phyloP scores from a whole-genome alignment of 2,888 invertebrate genomes.

The Carabus problematicus region DNA sequence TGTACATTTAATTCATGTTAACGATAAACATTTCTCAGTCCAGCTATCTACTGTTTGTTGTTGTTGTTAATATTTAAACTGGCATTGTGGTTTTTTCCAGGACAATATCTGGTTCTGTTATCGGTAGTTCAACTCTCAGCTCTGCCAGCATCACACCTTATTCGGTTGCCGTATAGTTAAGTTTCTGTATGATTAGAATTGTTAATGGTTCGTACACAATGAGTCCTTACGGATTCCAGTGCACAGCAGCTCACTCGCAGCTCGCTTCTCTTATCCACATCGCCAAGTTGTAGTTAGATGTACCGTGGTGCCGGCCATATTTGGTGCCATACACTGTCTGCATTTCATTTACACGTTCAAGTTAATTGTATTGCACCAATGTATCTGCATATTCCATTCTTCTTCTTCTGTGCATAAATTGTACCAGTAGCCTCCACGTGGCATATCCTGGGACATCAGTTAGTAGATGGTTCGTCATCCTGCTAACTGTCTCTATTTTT shows the following conservation, averaged over 20 bases:
- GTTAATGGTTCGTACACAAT: constrained; percentile 34
- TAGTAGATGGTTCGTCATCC: too few relatives aligned
- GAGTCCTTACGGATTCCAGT: constrained; percentile 14
- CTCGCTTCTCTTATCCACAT: constrained; percentile 1
- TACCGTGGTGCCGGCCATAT: constrained; percentile 16
- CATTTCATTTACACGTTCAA: constrained; percentile 2
- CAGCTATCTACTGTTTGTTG: too few relatives aligned
- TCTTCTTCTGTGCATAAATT: neutral
- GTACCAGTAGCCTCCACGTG: neutral
- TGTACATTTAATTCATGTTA: too few relatives aligned
- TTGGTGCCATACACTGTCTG: constrained; percentile 10
- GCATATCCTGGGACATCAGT: neutral
- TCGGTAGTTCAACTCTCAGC: constrained; percentile 17
- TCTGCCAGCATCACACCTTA: constrained; percentile 18
- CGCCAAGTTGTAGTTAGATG: neutral
- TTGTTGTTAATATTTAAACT: too few relatives aligned
- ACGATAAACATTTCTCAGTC: too few relatives aligned
- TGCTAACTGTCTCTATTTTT: neutral
- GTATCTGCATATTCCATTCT: neutral
- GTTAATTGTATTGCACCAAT: constrained; percentile 16
- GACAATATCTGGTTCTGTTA: neutral
- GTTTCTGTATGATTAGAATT: constrained; percentile 33
- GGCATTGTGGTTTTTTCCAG: too few relatives aligned
- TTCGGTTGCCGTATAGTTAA: constrained; percentile 9
- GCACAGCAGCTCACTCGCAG: constrained; percentile 3